phyloP scores from a whole-genome alignment of 2,113 vertebrate species.

The Sturnira hondurensis region DNA sequence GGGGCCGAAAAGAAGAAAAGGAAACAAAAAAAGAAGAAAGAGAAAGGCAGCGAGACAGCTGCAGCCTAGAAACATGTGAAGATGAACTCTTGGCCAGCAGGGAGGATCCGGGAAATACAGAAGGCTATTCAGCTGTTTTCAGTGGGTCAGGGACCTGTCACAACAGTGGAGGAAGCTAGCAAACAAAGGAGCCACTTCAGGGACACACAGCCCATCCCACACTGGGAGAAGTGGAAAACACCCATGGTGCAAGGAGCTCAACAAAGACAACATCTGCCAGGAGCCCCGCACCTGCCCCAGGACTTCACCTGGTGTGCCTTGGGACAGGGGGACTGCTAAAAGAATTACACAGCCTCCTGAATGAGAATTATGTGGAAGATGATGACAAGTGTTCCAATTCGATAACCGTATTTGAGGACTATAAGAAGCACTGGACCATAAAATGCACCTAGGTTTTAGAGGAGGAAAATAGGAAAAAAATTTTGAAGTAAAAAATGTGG shows the following conservation, averaged over 20 bases:
- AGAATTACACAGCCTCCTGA: not conserved
- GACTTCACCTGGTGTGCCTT: not conserved
- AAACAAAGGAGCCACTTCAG: conserved; percentile 99
- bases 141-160: conserved; percentile 94
- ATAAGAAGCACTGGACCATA: no score
- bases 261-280: not conserved
- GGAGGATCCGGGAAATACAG: conserved; percentile 98
- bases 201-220: conserved; percentile 98
- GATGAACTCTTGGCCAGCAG: conserved; percentile 95
- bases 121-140: conserved; percentile 98
- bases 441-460: no score
- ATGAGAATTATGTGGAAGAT: not conserved
- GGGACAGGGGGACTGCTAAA: not conserved
- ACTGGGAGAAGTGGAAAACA: conserved; percentile 77
- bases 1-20: conserved; percentile 98
- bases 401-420: not conserved
- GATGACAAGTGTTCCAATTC: not conserved
- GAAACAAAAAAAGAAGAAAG: conserved; percentile 90
- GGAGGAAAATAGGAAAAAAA: no score
- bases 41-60: conserved; percentile 89
- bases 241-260: not conserved
- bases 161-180: conserved; percentile 97
- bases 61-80: conserved; percentile 88
- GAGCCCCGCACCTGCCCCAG: not conserved
- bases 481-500: no score